These are phyloP conservation scores for Meloe dianella DNA, from an alignment of 2,888 invertebrate species.

Conservation along the genomic window DNA sequence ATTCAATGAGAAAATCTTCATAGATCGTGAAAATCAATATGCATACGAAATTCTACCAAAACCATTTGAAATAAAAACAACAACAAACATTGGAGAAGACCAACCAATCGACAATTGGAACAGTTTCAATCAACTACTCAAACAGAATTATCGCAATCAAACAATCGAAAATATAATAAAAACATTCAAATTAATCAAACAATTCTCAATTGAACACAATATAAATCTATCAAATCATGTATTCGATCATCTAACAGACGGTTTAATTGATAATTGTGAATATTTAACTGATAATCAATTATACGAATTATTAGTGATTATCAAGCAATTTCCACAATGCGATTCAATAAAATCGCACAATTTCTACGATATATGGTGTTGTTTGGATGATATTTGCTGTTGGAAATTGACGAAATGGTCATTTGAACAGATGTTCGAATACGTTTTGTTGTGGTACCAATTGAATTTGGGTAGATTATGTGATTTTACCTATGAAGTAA, in stretches of 20 bases:
- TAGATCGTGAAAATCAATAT: conserved; percentile 41
- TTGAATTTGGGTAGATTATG: conserved; percentile 61
- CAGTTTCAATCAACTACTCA: conserved; percentile 41
- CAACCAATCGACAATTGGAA: conserved; percentile 19
- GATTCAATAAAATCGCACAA: conserved; percentile 64
- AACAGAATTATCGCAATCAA: conserved; percentile 46
- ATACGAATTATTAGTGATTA: conserved; percentile 60
- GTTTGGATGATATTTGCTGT: conserved; percentile 71
- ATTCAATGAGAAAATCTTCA: conserved; percentile 29
- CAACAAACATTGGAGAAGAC: conserved; percentile 4
- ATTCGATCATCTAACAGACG: conserved; percentile 56
- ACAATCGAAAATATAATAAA: conserved; percentile 48
- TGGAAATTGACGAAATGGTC: conserved; percentile 61
- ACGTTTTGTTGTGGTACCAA: conserved; percentile 70
- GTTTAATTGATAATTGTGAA: conserved; percentile 61
- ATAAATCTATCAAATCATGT: conserved; percentile 50
- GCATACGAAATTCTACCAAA: conserved; percentile 37
- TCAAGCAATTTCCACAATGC: conserved; percentile 64
- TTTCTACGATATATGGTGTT: conserved; percentile 70
- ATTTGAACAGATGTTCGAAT: conserved; percentile 63
- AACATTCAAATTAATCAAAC: conserved; percentile 46
- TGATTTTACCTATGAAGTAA: conserved; percentile 63
- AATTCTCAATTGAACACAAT: conserved; percentile 47
- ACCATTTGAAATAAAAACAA: conserved; percentile 11
- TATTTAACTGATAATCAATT: conserved; percentile 66